phyloP scores from a whole-genome alignment of 30 jellyfish, hydroid and myxozoan species.

The Nemopilema nomurai region DNA sequence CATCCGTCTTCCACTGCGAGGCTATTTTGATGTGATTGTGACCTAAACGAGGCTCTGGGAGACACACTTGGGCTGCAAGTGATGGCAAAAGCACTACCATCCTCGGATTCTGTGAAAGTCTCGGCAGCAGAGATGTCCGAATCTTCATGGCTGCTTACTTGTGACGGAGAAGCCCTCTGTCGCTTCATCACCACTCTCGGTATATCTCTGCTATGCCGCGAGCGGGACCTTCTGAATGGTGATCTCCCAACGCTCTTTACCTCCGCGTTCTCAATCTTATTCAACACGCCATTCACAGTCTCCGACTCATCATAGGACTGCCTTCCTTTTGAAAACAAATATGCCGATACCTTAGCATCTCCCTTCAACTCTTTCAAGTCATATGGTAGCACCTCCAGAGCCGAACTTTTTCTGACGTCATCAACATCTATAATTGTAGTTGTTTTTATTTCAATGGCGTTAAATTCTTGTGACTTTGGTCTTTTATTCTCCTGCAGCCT shows the following conservation, averaged over 20 bases:
- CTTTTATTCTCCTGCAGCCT: not conserved
- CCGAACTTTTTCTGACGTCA: slow-evolving; percentile 29
- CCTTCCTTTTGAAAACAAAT: slow-evolving; percentile 4
- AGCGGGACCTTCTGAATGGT: slow-evolving; percentile 33
- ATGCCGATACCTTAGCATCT: slow-evolving; percentile 38
- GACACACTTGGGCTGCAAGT: slow-evolving; percentile 41
- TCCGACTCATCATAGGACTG: not conserved
- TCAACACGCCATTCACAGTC: not conserved
- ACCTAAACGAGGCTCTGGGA: slow-evolving; percentile 41
- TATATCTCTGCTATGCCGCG: slow-evolving; percentile 43
- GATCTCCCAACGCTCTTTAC: not conserved
- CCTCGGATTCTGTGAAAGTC: slow-evolving; percentile 38
- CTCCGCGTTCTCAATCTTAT: not conserved
- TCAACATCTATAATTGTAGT: not conserved
- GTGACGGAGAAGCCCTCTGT: not conserved
- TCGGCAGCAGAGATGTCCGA: slow-evolving; percentile 27
- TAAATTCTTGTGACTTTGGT: not conserved
- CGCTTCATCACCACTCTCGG: slow-evolving; percentile 40
- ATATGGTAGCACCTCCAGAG: slow-evolving; percentile 23
- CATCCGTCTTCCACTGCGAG: slow-evolving; percentile 30
- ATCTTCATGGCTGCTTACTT: not conserved
- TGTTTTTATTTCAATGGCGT: not conserved
- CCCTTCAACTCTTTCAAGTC: slow-evolving; percentile 21
- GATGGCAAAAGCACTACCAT: slow-evolving; percentile 37
- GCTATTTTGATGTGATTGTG: not conserved